Percentiles rank a stretch among this genome's conserved stretches.
phyloP scores from a whole-genome alignment of 2,113 vertebrate species.

The Geothlypis trichas region DNA sequence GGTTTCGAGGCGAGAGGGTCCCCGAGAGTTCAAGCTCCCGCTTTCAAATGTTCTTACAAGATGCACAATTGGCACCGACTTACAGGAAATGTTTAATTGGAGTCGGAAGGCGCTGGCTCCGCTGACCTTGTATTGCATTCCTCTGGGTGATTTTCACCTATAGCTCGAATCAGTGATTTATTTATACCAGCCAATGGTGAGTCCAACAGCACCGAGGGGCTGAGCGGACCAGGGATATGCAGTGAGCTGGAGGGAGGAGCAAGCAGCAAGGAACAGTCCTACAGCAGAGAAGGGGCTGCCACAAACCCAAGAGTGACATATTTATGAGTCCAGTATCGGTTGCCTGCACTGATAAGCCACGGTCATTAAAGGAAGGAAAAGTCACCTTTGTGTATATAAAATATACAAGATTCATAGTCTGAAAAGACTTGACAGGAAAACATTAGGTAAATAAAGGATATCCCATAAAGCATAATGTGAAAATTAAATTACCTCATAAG shows the following conservation, averaged over 20 bases:
- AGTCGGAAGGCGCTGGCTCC: slow-evolving; percentile 75
- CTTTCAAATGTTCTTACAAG: slow-evolving; percentile 78
- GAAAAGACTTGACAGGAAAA: slow-evolving; percentile 78
- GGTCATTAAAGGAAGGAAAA: slow-evolving; percentile 83
- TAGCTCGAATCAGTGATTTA: slow-evolving; percentile 62
- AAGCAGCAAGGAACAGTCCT: not conserved
- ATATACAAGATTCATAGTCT: slow-evolving; percentile 76
- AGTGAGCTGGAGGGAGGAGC: not conserved
- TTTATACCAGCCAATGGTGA: slow-evolving; percentile 61
- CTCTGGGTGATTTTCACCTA: slow-evolving; percentile 55
- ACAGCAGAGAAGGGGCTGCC: not conserved
- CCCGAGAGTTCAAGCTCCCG: slow-evolving; percentile 75
- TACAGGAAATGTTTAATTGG: slow-evolving; percentile 82
- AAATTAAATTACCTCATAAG: slow-evolving; percentile 71
- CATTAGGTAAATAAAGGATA: slow-evolving; percentile 84
- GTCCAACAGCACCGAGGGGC: not conserved
- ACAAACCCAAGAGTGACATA: slow-evolving; percentile 63
- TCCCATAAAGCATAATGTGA: slow-evolving; percentile 79
- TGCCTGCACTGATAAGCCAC: slow-evolving; percentile 74
- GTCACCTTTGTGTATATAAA: slow-evolving; percentile 82
- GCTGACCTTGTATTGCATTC: slow-evolving; percentile 61
- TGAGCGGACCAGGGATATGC: not conserved
- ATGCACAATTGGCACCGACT: slow-evolving; percentile 75
- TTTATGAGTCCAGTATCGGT: slow-evolving; percentile 79
- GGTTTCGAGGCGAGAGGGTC: slow-evolving; percentile 77